phyloP scores from a whole-genome alignment of 2,888 invertebrate species.

The Andrena flavipes region DNA sequence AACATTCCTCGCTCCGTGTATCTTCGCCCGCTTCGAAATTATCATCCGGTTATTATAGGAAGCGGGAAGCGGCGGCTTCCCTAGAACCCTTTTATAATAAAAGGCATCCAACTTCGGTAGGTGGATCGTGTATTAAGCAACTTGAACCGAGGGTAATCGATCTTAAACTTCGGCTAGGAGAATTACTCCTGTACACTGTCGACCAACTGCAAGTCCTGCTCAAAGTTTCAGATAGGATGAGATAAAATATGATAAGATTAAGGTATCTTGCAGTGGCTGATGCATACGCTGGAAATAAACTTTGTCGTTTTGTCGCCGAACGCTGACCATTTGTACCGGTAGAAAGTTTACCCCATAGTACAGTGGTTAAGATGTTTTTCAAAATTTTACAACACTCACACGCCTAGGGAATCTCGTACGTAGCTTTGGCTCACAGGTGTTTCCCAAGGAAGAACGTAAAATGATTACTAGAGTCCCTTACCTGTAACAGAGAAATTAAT shows the following conservation, averaged over 20 bases:
- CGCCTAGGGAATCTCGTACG: background rate
- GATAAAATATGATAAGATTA: background rate
- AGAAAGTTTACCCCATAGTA: too few species aligned
- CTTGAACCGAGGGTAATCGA: conserved; percentile 13
- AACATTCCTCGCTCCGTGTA: background rate
- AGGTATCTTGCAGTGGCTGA: background rate
- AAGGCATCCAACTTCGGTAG: background rate
- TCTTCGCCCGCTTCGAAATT: background rate
- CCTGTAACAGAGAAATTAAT: conserved; percentile 14
- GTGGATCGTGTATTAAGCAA: background rate
- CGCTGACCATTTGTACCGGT: too few species aligned
- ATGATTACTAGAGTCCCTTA: background rate
- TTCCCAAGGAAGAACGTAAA: background rate
- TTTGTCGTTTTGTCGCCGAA: too few species aligned
- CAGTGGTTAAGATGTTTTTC: too few species aligned
- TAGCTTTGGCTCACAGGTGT: background rate
- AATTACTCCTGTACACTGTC: background rate
- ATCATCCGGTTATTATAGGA: background rate
- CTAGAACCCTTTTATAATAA: background rate
- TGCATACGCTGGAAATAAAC: background rate
- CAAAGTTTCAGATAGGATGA: background rate
- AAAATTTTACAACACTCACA: too few species aligned
- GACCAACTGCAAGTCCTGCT: background rate
- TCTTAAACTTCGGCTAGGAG: background rate
- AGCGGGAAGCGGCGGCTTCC: background rate